phyloP scores from a whole-genome alignment of 2,113 vertebrate genomes.

The Megaptera novaeangliae region DNA sequence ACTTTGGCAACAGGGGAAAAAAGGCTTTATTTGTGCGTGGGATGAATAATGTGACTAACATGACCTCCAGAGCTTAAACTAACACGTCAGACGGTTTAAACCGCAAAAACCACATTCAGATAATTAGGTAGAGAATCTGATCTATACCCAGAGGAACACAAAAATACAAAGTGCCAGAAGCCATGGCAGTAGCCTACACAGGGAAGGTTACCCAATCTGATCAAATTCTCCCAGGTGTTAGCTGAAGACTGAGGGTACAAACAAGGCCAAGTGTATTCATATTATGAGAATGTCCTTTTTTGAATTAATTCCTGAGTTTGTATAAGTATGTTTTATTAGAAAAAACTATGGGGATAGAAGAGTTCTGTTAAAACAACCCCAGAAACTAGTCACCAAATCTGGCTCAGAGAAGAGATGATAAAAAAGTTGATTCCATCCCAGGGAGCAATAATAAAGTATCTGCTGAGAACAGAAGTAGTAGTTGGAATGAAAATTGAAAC shows the following conservation, averaged over 20 bases:
- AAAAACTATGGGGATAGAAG: neutral
- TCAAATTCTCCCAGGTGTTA: neutral
- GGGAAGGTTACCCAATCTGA: neutral
- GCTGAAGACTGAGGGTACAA: neutral
- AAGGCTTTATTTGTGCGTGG: neutral
- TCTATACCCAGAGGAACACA: neutral
- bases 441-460: neutral
- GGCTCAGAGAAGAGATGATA: neutral
- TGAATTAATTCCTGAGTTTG: conserved; percentile 26
- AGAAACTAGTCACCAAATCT: conserved; percentile 16
- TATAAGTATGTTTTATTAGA: neutral
- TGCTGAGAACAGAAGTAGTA: neutral
- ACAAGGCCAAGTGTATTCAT: neutral
- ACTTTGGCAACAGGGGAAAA: neutral
- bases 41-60: conserved; percentile 28
- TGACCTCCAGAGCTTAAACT: conserved; percentile 19
- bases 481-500: neutral
- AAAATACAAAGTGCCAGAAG: neutral
- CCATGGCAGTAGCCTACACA: neutral
- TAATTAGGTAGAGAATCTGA: conserved; percentile 38
- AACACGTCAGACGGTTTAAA: neutral
- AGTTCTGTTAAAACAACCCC: neutral
- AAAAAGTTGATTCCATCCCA: neutral
- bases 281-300: neutral
- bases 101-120: neutral